phyloP scores from a whole-genome alignment of 2,113 vertebrate genomes.

The Sialia sialis region DNA sequence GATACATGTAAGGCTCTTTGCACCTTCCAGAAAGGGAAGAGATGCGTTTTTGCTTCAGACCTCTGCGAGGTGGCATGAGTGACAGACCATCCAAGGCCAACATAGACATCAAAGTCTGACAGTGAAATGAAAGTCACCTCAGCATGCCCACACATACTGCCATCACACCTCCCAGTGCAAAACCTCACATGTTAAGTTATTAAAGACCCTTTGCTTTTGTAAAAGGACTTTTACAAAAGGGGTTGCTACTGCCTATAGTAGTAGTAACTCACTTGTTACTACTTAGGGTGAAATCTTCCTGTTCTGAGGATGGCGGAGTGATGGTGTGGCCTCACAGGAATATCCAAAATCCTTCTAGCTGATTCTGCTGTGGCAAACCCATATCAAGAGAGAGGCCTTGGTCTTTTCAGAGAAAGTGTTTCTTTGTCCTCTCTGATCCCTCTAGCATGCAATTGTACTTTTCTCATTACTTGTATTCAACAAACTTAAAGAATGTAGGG shows the following conservation, averaged over 20 bases:
- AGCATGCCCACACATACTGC: background rate
- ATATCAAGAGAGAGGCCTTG: background rate
- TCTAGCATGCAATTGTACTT: background rate
- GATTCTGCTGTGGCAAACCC: background rate
- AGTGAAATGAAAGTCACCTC: background rate
- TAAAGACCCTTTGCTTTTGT: background rate
- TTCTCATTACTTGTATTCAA: background rate
- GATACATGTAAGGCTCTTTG: background rate
- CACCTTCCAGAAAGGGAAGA: background rate
- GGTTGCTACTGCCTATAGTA: background rate
- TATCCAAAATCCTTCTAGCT: background rate
- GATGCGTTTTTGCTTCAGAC: background rate
- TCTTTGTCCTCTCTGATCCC: background rate
- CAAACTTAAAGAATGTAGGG: background rate
- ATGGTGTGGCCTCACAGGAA: accelerated
- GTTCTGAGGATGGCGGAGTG: background rate
- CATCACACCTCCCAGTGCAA: background rate
- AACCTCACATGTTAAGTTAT: background rate
- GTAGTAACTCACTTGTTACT: background rate
- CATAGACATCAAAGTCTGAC: background rate
- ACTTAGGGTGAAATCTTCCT: background rate
- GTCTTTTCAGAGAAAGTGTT: background rate
- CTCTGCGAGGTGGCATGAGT: background rate
- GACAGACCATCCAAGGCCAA: background rate
- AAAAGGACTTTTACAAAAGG: background rate